These are phyloP conservation scores for Pseudopipra pipra DNA, from an alignment of 2,113 vertebrate genomes.

Conservation along the genomic window DNA sequence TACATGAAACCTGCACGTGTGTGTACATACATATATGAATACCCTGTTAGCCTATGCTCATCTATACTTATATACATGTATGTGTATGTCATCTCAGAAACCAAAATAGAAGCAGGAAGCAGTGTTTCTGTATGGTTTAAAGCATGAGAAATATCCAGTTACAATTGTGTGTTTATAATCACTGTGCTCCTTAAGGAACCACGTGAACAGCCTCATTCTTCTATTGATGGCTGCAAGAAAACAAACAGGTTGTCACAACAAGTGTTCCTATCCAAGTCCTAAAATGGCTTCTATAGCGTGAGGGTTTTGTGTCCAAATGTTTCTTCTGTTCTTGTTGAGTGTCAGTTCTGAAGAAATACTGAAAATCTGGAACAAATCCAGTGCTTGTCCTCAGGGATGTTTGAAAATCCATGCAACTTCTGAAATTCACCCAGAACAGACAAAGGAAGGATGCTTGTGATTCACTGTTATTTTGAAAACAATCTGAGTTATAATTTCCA, in stretches of 20 bases:
- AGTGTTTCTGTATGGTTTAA: not conserved
- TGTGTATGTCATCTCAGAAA: not conserved
- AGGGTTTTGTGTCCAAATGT: not conserved
- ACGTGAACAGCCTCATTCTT: not conserved
- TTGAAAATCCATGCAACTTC: not conserved
- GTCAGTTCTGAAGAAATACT: not conserved
- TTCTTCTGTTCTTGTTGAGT: not conserved
- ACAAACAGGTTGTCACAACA: not conserved
- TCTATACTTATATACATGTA: not conserved
- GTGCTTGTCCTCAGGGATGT: not conserved
- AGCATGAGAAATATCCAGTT: not conserved
- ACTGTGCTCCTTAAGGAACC: not conserved
- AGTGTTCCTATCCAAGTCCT: not conserved
- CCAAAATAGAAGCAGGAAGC: not conserved
- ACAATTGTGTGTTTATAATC: not conserved
- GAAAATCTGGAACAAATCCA: slow-evolving; percentile 14
- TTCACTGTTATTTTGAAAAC: slow-evolving; percentile 40
- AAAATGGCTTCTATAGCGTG: not conserved
- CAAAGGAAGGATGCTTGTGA: slow-evolving; percentile 47
- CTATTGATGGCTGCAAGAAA: not conserved
- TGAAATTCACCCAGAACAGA: slow-evolving; percentile 7
- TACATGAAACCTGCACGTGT: not conserved
- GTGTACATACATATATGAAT: not conserved
- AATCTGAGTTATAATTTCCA: slow-evolving; percentile 32
- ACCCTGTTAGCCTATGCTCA: not conserved